Conservation (phyloP, 2,113 vertebrate genomes). For the Sturnus vulgaris region DNA sequence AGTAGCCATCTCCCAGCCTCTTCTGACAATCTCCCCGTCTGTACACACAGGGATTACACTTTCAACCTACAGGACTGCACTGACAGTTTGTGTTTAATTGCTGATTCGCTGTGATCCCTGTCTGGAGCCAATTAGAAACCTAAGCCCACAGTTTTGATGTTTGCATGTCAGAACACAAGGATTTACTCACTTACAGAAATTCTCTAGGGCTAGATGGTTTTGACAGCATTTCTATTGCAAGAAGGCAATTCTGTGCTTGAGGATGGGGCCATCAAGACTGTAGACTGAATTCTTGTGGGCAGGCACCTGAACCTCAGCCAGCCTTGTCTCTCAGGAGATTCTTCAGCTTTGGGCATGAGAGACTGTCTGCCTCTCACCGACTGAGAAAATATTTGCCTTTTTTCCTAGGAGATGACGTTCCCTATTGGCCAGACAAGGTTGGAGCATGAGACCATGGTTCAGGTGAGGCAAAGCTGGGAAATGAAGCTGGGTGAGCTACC, state of each 20-base stretch:
- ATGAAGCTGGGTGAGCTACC: background rate
- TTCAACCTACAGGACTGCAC: background rate
- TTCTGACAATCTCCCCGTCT: background rate
- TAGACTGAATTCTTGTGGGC: background rate
- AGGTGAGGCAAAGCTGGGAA: background rate
- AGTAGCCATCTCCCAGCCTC: background rate
- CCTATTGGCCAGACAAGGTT: background rate
- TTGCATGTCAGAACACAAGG: background rate
- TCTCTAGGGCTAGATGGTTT: background rate
- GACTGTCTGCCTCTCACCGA: background rate
- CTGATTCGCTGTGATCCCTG: constrained; percentile 6
- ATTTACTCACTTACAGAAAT: constrained; percentile 14
- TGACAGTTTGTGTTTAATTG: constrained; percentile 43
- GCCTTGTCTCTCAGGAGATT: background rate
- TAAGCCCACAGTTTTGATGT: background rate
- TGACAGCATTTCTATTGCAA: background rate
- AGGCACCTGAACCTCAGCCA: background rate
- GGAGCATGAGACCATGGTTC: background rate
- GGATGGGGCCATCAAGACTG: background rate
- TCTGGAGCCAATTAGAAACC: constrained; percentile 42
- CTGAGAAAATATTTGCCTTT: background rate
- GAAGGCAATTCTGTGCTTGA: background rate
- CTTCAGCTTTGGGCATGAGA: background rate
- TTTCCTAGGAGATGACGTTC: background rate
- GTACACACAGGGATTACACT: background rate